These are phyloP conservation scores for Anoncus sp. DNA, from an alignment of 2,888 invertebrate genomes.

Conservation along the genomic window DNA sequence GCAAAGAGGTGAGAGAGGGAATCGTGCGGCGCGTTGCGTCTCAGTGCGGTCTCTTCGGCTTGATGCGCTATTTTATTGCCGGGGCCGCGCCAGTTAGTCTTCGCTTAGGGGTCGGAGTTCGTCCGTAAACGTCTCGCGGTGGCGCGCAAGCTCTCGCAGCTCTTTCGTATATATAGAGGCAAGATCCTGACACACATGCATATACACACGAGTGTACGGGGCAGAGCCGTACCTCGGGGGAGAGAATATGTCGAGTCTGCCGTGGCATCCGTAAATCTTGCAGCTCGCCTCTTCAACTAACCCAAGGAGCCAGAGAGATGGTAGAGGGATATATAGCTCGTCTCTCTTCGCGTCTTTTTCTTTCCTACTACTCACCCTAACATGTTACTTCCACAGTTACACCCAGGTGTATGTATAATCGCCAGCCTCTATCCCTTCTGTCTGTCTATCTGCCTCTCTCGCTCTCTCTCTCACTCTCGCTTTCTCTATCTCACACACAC, in stretches of 20 bases:
- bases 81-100: conserved; percentile 76
- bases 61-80: conserved; percentile 77
- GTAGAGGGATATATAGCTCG: conserved; percentile 15
- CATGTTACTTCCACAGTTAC: conserved; percentile 19
- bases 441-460: too few relatives aligned
- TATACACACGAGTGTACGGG: conserved; percentile 38
- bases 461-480: background rate
- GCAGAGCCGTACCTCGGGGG: conserved; percentile 72
- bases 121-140: conserved; percentile 77
- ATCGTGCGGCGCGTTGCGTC: conserved; percentile 52
- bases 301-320: conserved; percentile 60
- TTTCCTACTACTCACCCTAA: conserved; percentile 25
- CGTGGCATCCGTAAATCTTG: conserved; percentile 74
- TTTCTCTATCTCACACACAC: conserved; percentile 21
- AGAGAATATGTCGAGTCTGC: conserved; percentile 76
- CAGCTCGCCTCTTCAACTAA: conserved; percentile 73
- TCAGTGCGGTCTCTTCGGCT: conserved; percentile 67
- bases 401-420: conserved; percentile 16
- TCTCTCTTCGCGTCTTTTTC: conserved; percentile 32
- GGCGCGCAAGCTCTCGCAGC: conserved; percentile 68
- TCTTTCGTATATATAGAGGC: conserved; percentile 70
- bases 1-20: conserved; percentile 32
- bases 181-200: conserved; percentile 63
- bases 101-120: conserved; percentile 77
- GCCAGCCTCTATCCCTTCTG: conserved; percentile 12